Base-by-base conservation (phyloP, 1,140 invertebrate genomes). In the Ceratitis capitata region DNA sequence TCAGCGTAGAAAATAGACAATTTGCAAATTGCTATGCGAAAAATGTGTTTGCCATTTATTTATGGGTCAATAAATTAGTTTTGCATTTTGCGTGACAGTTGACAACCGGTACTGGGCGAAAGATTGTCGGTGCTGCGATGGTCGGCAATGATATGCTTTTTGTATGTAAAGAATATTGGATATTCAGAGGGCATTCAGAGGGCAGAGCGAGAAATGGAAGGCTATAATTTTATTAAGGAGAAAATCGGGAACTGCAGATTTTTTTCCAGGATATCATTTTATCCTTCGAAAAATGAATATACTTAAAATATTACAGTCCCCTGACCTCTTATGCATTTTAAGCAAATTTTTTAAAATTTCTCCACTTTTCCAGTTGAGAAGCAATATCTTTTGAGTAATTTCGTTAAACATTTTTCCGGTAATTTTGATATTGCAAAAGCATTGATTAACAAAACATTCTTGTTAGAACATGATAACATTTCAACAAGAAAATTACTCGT, bases 11-110 rank as follows among this genome's bases (percentile, higher is more conserved):
- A 45, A 78, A 78, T 78, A n/a, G 39, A 42, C 69, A 78, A 47
- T 78, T 78, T 78, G 69, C 39, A 42, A 78, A 78, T 47, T 78
- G 69, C 39, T 47, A 78, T 78, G 69, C 69, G 69, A 78, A 47
- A 78, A 78, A 78, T 78, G 39, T 78, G 69, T 45, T 78, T 45
- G 69, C 23, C 14, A 78, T 78, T 78, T 78, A 47, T 78, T 78
- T 78, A 78, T 78, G 69, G 69, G 69, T 78, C 69, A 78, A 78
- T 78, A 78, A 45, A 78, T 78, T 69, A 69, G 32, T 69, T 78
- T 78, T 12, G 69, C n/a, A 78, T 78, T 78, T 45, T 78, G 19
- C 45, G 16, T 42, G 69, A 26, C 69, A 78, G 35, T 78, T 74
- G 69, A 78, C 39, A 78, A 45, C 69, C 4, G 69, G 39, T 19